phyloP scores from a whole-genome alignment of 2,113 vertebrate genomes.

The Alligator mississippiensis region DNA sequence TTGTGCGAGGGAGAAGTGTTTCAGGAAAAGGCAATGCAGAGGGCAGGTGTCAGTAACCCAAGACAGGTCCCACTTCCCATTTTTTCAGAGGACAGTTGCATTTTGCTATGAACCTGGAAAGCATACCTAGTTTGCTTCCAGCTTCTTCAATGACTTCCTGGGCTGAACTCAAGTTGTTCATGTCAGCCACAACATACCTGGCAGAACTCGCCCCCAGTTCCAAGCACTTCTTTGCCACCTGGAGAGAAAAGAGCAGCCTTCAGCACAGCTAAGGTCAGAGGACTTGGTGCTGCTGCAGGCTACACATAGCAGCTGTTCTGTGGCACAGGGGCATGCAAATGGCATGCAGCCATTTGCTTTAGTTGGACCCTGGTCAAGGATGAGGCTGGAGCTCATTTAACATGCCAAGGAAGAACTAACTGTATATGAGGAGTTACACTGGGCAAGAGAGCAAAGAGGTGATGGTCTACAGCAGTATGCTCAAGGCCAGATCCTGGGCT shows the following conservation, averaged over 20 bases:
- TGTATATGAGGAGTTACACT: background rate
- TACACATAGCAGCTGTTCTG: background rate
- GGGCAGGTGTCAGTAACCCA: background rate
- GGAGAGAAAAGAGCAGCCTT: background rate
- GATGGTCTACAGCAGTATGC: background rate
- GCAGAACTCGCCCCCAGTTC: constrained; percentile 13
- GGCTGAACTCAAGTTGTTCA: background rate
- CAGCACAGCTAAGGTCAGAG: background rate
- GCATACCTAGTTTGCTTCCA: background rate
- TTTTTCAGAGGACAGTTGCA: background rate
- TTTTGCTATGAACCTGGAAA: background rate
- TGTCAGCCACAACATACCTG: background rate
- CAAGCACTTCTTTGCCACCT: constrained; percentile 25
- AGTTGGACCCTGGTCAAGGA: background rate
- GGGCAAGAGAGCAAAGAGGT: background rate
- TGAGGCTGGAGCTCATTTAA: background rate
- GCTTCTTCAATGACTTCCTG: constrained; percentile 4
- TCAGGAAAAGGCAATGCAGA: background rate
- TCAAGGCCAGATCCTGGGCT: background rate
- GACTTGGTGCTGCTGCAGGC: background rate
- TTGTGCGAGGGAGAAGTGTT: background rate
- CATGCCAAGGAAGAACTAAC: background rate
- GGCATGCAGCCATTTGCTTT: background rate
- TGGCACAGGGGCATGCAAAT: background rate
- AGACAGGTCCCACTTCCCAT: background rate